Evolutionary conservation across 2,797 vertebrate species (phyloP), one percentile per base, ranked within the genome.

Genomic region (Argya squamiceps): DNA sequence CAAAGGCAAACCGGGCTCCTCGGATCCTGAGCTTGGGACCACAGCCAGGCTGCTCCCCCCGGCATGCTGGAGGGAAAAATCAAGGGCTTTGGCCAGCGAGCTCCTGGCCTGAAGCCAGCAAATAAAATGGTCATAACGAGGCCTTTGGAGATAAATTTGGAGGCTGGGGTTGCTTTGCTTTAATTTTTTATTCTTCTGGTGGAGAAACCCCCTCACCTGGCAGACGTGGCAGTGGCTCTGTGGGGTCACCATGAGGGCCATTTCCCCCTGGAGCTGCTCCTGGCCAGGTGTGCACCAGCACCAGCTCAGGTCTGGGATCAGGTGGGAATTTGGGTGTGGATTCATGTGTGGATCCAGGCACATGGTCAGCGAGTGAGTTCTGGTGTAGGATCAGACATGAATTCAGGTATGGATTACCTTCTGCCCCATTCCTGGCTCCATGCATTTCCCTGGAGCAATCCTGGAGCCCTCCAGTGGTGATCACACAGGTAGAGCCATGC

Each of bases 61-160:
- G 0, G 73, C 29, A 18, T 2, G 47, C 55, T 79, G 89, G 47
- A 94, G 94, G 91, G 74, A 89, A 87, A 96, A 91, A 94, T 92
- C 65, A 84, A 84, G 94, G 84, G 88, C 88, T 78, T 78, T 93
- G 87, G 92, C 93, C 77, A 95, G 84, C 1, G 0, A 95, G 76
- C 34, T 81, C 56, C 82, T 95, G 96, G 95, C 83, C 77, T 60
- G 44, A 34, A 67, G 93, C 94, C 96, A 96, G 89, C 74, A 74
- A 94, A 95, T 94, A 88, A 95, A 96, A 95, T 60, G 88, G 82
- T 96, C 91, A 92, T 96, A 94, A 95, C 55, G 60, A 95, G 85
- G 73, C 56, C 78, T 93, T 95, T 82, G 62, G 77, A 96, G 94
- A 90, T 95, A 93, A 76, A 49, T 90, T 84, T 76, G 59, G 83